phyloP scores from a whole-genome alignment of 2,113 vertebrate species.

The Dasypus novemcinctus region DNA sequence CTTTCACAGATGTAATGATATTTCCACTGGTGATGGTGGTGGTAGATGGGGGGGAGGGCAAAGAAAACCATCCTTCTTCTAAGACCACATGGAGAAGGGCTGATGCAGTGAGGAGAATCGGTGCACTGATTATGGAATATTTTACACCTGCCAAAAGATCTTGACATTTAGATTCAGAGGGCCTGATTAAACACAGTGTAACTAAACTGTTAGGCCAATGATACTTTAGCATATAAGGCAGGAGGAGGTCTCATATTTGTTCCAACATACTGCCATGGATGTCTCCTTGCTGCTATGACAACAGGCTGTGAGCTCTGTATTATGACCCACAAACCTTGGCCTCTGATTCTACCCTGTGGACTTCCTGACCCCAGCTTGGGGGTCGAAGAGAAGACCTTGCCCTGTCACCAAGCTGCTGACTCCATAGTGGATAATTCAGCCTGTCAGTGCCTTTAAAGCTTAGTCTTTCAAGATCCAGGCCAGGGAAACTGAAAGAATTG shows the following conservation, averaged over 20 bases:
- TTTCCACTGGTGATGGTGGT: not conserved
- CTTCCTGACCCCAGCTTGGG: not conserved
- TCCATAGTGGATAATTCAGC: not conserved
- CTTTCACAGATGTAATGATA: not conserved
- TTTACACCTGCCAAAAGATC: not conserved
- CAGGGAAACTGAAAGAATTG: not conserved
- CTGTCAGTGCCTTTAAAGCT: not conserved
- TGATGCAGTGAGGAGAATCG: not conserved
- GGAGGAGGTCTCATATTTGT: not conserved
- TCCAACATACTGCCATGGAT: not conserved
- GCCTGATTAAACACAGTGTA: not conserved
- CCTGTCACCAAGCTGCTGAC: not conserved
- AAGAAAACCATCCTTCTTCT: not conserved
- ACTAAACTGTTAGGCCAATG: not conserved
- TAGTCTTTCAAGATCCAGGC: not conserved
- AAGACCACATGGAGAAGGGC: not conserved
- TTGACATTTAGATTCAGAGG: not conserved
- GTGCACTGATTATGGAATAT: not conserved
- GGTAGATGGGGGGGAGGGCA: fast-evolving
- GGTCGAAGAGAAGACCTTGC: not conserved
- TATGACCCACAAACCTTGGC: not conserved
- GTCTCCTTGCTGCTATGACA: not conserved
- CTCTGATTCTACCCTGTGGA: not conserved
- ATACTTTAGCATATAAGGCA: not conserved
- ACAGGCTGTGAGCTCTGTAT: not conserved